Base-by-base conservation (phyloP, 23 tunicate species). In the Phallusia fumigata region DNA sequence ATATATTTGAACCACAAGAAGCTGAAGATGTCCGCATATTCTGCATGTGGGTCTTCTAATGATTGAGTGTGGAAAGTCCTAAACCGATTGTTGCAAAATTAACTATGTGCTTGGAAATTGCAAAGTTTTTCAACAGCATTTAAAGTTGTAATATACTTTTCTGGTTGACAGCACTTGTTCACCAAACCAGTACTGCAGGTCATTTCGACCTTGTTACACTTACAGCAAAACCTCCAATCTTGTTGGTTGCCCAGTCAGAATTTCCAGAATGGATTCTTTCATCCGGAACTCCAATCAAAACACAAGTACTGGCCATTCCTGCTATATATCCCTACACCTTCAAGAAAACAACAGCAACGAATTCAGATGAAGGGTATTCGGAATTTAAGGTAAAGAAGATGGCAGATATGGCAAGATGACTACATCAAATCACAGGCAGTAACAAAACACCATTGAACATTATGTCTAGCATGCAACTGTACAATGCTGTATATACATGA, bases 161-260 rank as follows among this genome's bases (percentile, higher is more conserved):
- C n/a, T n/a, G n/a, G n/a, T n/a, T n/a, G n/a, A n/a, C n/a, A n/a
- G n/a, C n/a, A n/a, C n/a, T n/a, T n/a, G n/a, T n/a, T n/a, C n/a
- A n/a, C n/a, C n/a, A n/a, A n/a, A n/a, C 10, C 10, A 40, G 47
- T 40, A 10, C 47, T 3, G 47, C 10, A 40, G 10, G 47, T 10
- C 47, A 40, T 40, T 40, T 40, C 8, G 10, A n/a, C n/a, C 18
- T 31, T 26, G 30, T 32, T 16, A 44, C 26, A 34, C 78, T 83
- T 83, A 83, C 86, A 31, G 86, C 40, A 15, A 30, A 22, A 13
- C 86, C 86, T 26, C 86, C 86, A 30, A 83, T 83, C 32, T 83
- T 83, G 47, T 83, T 83, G 32, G 80, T 83, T 45, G 36, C 21
- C 86, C 86, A 83, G 26, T 19, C 22, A 1, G 40, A 35, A 44